phyloP scores from a whole-genome alignment of 2,888 invertebrate species.

The Celastrina argiolus region DNA sequence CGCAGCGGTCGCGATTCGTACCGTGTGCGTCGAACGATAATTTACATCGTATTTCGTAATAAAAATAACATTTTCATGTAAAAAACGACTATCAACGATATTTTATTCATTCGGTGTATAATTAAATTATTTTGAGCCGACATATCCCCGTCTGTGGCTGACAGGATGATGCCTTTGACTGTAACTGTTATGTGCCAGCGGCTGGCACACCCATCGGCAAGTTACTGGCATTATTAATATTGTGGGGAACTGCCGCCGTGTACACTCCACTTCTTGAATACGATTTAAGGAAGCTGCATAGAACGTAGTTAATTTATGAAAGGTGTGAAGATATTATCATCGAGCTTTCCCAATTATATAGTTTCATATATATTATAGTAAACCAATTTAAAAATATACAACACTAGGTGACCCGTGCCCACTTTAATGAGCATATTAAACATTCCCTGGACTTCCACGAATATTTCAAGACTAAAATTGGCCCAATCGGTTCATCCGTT shows the following conservation, averaged over 20 bases:
- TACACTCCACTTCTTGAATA: no score
- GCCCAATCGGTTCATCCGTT: no score
- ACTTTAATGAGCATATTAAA: no score
- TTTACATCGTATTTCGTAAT: background rate
- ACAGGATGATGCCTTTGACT: background rate
- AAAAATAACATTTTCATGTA: background rate
- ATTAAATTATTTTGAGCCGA: background rate
- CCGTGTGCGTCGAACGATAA: background rate
- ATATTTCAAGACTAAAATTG: no score
- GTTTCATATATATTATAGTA: no score
- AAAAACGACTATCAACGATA: background rate
- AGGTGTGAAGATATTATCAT: no score
- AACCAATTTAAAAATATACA: no score
- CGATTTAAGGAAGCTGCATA: no score
- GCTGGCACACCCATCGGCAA: background rate
- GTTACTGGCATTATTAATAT: background rate
- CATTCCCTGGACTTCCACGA: no score
- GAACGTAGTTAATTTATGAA: no score
- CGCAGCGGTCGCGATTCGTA: background rate
- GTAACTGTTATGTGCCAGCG: background rate
- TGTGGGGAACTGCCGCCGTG: background rate
- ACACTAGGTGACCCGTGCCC: no score
- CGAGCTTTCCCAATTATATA: no score
- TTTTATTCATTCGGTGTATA: constrained; percentile 6
- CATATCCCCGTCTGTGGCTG: background rate